Evolutionary conservation across 2,888 invertebrate species (phyloP), one percentile per base, ranked within the genome.

Genomic region (Nemurella pictetii): DNA sequence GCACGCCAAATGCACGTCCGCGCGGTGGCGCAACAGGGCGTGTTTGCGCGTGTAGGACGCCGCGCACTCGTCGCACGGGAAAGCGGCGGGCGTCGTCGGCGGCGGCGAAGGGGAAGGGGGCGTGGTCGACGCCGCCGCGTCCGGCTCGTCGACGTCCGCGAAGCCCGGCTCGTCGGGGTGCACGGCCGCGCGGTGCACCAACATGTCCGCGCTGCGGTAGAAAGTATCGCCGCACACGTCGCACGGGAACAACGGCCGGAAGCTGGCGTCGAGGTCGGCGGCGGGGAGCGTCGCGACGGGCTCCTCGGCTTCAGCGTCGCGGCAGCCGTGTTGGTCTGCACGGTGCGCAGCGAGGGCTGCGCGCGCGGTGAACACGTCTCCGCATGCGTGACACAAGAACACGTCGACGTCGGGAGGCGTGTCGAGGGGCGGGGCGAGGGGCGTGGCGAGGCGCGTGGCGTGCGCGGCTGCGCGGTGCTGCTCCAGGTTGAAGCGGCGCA

Each of bases 211-310:
- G 55, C 55, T 55, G 55, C 1, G 15, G 9, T 55, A 7, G 55
- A 55, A 55, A 2, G 55, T 55, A 12, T 55, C 20, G 55, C 55
- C 55, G 88, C 92, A 92, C 77, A 91, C 89, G 82, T 90, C 90
- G 88, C 92, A 92, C 85, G 90, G 90, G 88, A 91, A 91, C 85
- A 91, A 88, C 30, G 88, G 87, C 75, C 55, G 55, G 20, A 12
- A 12, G 55, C 20, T 20, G 15, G 20, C 55, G 9, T 3, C 55
- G 55, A 55, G 15, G 2, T 7, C 55, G 15, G 55, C 55, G 15
- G 55, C 55, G 15, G 55, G 15, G 9, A 55, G 55, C 15, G 1
- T 12, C 55, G 55, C 55, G 55, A 12, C 12, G 55, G 5, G 9
- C 55, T 55, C 55, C 55, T 20, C 55, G 20, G 3, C 20, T 12